phyloP scores from a whole-genome alignment of 2,113 vertebrate genomes.

The Zapornia atra region DNA sequence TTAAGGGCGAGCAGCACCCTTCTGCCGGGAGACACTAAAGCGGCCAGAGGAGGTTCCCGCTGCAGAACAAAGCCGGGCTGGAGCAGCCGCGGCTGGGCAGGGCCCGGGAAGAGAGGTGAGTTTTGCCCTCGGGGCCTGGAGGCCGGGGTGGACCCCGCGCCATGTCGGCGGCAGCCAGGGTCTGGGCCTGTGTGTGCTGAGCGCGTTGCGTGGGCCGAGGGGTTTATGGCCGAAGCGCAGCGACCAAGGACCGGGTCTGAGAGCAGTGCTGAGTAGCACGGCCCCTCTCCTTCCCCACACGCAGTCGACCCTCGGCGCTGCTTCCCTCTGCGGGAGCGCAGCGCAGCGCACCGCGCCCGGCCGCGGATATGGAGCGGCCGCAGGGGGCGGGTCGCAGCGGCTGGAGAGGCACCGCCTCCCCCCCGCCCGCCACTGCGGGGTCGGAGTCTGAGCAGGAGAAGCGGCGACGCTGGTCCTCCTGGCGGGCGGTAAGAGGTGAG shows the following conservation, averaged over 20 bases:
- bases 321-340: fast-evolving
- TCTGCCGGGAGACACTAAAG: background rate
- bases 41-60: fast-evolving
- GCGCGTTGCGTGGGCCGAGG: fast-evolving
- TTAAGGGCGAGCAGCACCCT: background rate
- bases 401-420: background rate
- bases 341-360: too few species aligned
- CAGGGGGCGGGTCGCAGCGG: background rate
- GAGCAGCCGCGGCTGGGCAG: background rate
- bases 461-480: background rate
- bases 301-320: fast-evolving
- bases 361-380: background rate
- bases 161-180: background rate
- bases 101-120: too few species aligned
- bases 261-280: fast-evolving
- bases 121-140: background rate
- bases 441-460: background rate
- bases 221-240: background rate
- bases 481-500: background rate
- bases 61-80: background rate
- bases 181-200: background rate
- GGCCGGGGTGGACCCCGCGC: fast-evolving
- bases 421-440: background rate
- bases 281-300: too few species aligned
- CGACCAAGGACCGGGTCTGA: background rate